A percentile compares a stretch with the other conserved stretches of the same genome.
phyloP scores from a whole-genome alignment of 2,113 vertebrate genomes.

The Meleagris gallopavo region DNA sequence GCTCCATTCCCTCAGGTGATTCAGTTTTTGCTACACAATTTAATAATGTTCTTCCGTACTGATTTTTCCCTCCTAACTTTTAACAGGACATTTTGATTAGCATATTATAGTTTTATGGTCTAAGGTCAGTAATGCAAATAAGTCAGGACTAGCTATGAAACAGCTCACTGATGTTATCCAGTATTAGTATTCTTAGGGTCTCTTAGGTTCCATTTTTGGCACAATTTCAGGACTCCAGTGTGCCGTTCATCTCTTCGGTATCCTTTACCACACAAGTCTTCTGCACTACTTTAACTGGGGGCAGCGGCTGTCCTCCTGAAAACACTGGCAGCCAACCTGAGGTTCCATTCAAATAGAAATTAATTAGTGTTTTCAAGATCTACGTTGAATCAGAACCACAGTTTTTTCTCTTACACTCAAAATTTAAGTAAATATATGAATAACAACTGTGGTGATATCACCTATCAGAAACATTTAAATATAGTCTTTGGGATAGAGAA shows the following conservation, averaged over 20 bases:
- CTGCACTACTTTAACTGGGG: background rate
- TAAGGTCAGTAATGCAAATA: background rate
- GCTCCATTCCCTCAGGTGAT: background rate
- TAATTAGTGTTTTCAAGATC: background rate
- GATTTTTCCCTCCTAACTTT: background rate
- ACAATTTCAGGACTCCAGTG: background rate
- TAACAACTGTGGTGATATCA: background rate
- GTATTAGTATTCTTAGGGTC: background rate
- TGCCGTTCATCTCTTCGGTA: rapidly evolving
- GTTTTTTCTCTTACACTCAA: background rate
- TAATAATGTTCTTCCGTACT: background rate
- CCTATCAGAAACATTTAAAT: background rate
- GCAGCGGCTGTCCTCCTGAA: background rate
- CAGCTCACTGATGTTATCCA: background rate
- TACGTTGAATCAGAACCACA: background rate
- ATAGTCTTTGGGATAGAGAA: background rate
- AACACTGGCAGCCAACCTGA: background rate
- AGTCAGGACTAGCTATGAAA: background rate
- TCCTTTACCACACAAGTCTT: background rate
- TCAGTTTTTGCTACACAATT: rapidly evolving
- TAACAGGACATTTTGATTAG: background rate
- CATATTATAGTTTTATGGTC: background rate
- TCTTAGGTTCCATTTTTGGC: background rate
- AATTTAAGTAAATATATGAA: background rate
- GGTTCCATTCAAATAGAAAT: background rate